Percentiles rank a stretch among this genome's conserved stretches.
phyloP scores from a whole-genome alignment of 2,113 vertebrate genomes.

The Heptranchias perlo region DNA sequence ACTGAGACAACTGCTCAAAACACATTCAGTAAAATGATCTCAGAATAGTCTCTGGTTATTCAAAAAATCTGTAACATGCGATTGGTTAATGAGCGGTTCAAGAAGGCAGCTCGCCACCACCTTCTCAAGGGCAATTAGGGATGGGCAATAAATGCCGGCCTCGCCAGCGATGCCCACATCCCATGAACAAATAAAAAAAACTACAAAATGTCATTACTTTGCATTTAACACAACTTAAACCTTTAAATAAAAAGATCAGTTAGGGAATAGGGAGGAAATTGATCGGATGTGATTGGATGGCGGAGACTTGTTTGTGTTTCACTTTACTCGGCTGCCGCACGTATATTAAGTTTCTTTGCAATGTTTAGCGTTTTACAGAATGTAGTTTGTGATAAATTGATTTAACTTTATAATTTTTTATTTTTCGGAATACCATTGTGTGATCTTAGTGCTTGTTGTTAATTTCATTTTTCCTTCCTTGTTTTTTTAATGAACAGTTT shows the following conservation, averaged over 20 bases:
- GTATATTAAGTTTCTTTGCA: background rate
- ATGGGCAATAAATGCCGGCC: too few relatives aligned
- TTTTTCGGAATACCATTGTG: background rate
- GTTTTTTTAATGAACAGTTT: slow-evolving; percentile 60
- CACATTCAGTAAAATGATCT: too few relatives aligned
- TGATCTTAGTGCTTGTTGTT: background rate
- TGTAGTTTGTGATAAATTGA: background rate
- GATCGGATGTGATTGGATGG: background rate
- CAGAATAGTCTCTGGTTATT: too few relatives aligned
- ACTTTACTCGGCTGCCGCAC: too few relatives aligned
- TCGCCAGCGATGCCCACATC: too few relatives aligned
- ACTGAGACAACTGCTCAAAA: background rate
- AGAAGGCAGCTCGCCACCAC: too few relatives aligned
- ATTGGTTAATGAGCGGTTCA: too few relatives aligned
- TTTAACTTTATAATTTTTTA: background rate
- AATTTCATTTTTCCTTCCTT: background rate
- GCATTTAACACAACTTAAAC: too few relatives aligned
- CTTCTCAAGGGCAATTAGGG: too few relatives aligned
- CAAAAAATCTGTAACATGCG: too few relatives aligned
- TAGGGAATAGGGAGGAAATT: background rate
- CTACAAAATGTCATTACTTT: too few relatives aligned
- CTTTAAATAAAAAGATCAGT: background rate
- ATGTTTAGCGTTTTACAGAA: background rate
- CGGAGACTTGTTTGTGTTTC: background rate
- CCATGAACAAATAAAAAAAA: too few relatives aligned